phyloP scores from a whole-genome alignment of 2,113 vertebrate genomes.

The Scalopus aquaticus region DNA sequence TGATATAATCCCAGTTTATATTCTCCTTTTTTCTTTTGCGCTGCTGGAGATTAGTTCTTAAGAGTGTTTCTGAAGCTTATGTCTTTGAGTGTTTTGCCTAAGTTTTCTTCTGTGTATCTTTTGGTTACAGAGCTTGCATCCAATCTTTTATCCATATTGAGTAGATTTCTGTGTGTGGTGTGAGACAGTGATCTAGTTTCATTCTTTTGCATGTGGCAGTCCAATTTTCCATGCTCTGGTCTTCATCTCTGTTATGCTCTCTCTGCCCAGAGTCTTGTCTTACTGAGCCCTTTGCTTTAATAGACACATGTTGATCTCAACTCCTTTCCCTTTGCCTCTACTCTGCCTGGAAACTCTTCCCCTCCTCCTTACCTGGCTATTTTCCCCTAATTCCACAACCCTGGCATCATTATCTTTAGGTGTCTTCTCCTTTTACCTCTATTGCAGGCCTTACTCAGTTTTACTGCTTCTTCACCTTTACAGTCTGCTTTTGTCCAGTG shows the following conservation, averaged over 20 bases:
- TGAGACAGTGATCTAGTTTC: too few species aligned
- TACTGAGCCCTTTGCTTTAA: background rate
- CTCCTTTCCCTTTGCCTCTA: background rate
- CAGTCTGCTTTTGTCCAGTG: background rate
- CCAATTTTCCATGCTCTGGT: background rate
- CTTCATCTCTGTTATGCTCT: background rate
- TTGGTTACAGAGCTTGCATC: too few species aligned
- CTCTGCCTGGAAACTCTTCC: background rate
- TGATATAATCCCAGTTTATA: too few species aligned
- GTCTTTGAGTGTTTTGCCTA: too few species aligned
- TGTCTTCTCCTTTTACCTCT: background rate
- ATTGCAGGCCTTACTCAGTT: background rate
- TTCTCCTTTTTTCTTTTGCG: too few species aligned
- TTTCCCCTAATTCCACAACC: background rate
- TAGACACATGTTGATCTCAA: background rate
- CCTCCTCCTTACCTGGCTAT: background rate
- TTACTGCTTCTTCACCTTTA: background rate
- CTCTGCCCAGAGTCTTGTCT: too few species aligned
- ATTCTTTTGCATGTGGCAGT: too few species aligned
- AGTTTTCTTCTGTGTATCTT: too few species aligned
- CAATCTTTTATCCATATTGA: too few species aligned
- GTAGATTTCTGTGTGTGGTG: too few species aligned
- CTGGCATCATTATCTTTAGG: background rate
- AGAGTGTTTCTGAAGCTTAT: too few species aligned
- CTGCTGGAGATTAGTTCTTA: too few species aligned